Base-by-base conservation (phyloP, 2,113 vertebrate species). In the Perognathus longimembris region DNA sequence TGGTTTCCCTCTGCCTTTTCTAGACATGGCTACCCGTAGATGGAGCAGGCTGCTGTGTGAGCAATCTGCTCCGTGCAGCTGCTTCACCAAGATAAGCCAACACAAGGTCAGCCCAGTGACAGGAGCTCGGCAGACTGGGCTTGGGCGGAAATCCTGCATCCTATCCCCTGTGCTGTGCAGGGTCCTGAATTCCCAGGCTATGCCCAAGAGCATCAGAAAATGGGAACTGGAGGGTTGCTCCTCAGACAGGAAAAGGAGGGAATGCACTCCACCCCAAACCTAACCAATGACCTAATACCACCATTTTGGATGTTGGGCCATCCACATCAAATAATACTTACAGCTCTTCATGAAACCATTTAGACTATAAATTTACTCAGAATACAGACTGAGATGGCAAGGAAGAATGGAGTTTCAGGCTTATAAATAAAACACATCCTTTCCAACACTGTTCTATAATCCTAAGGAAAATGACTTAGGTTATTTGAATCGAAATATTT, bases 21-120 rank as follows among this genome's bases (percentile, higher is more conserved):
- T 32, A 36, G 84, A 84, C 0, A 10, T 66, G 82, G 88, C 69
- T 85, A 63, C 93, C 93, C 95, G 34, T 6, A 50, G 61, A 85
- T 14, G 77, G 78, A 76, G 57, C 74, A 6, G 89, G 92, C 95
- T 61, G 84, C 93, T 24, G 73, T 87, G 81, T 77, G 95, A 96
- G 96, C 95, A 91, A 92, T 96, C 96, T 88, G 95, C 95, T 90
- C 0, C 0, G 42, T 36, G 91, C 97, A 97, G 96, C 97, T 97
- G 97, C 95, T 95, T 84, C 91, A 79, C 95, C 30, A 1, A 97
- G 97, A 97, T 97, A 97, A 97, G 97, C 95, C 95, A 94, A 91
- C 85, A 74, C 80, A 85, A 59, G 91, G 95, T 90, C 96, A 70
- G 95, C 82, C 86, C 59, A 74, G 38, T 96, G 94, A 96, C 96